Evolutionary conservation across 2,888 invertebrate species (phyloP), one percentile per base, ranked within the genome.

Genomic region (Heteromyza rotundicornis): DNA sequence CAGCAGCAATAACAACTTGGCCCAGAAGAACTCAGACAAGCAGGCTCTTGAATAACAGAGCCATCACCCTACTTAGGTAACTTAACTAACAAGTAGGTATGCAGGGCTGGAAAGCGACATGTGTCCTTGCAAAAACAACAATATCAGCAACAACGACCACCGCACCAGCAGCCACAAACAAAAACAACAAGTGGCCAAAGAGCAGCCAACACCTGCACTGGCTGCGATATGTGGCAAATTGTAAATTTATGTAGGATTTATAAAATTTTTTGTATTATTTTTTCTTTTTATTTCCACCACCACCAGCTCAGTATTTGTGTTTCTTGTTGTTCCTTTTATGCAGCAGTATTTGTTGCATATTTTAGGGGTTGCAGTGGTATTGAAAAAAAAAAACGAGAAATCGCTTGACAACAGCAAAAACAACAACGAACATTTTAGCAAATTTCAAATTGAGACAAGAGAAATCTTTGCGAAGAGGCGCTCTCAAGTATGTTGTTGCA

Each of bases 161-260:
- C 5, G 14, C 40, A 40, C 2, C n/a, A 40, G 16, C 40, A 40
- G 40, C 40, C 5, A n/a, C 40, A 32, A 32, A 32, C 32, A 32
- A 32, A 8, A 40, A 40, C 40, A 40, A 40, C n/a, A 40, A 40
- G 10, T 27, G 10, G 27, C 40, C 10, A 40, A 40, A 40, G 27
- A 53, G 24, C 32, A 23, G 52, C n/a, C n/a, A 5, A 23, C 27
- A 17, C 52, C 12, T 32, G 52, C n/a, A 53, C 17, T 14, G 12
- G 7, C n/a, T 27, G 52, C 52, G 27, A 53, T 53, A 53, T 53
- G 27, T 24, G 17, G 52, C 17, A 53, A 53, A 53, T 53, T 53
- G 52, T 32, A 53, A 24, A 32, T 53, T 53, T 53, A 53, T 53
- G 35, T 27, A 20, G 32, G 52, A 53, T 32, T 53, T 53, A 53